Percentiles rank a stretch among this genome's conserved stretches.
Evolutionary conservation across 2,888 invertebrate species (phyloP).

Genomic region (Tiliacea citrago): DNA sequence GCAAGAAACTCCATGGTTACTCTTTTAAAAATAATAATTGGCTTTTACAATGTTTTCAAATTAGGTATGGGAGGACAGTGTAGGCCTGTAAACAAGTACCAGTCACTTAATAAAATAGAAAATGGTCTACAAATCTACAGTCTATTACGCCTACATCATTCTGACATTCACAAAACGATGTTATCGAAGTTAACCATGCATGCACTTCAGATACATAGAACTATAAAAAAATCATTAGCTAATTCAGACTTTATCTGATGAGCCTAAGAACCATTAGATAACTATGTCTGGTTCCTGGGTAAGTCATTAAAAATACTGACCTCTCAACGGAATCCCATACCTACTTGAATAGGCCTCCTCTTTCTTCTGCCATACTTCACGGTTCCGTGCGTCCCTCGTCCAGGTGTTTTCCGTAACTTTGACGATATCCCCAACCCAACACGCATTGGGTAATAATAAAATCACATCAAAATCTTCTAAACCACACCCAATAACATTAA

Average conservation of each 20-base stretch:
- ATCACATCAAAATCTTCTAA: neutral
- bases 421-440: neutral
- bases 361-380: neutral
- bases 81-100: too few species aligned
- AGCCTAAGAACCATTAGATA: neutral
- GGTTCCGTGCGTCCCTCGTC: neutral
- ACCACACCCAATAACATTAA: neutral
- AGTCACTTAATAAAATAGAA: too few species aligned
- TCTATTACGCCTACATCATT: too few species aligned
- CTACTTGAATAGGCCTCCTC: neutral
- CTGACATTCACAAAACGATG: too few species aligned
- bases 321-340: neutral
- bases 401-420: too few species aligned
- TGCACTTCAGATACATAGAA: neutral
- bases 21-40: too few species aligned
- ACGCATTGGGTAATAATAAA: neutral
- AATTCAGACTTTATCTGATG: neutral
- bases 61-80: too few species aligned
- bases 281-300: neutral
- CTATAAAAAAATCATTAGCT: neutral
- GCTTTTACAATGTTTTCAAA: too few species aligned
- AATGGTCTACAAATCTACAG: too few species aligned
- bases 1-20: too few species aligned
- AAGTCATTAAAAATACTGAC: neutral
- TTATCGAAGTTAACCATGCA: neutral